Conservation (phyloP, 2,113 vertebrate genomes). For the Indri indri region DNA sequence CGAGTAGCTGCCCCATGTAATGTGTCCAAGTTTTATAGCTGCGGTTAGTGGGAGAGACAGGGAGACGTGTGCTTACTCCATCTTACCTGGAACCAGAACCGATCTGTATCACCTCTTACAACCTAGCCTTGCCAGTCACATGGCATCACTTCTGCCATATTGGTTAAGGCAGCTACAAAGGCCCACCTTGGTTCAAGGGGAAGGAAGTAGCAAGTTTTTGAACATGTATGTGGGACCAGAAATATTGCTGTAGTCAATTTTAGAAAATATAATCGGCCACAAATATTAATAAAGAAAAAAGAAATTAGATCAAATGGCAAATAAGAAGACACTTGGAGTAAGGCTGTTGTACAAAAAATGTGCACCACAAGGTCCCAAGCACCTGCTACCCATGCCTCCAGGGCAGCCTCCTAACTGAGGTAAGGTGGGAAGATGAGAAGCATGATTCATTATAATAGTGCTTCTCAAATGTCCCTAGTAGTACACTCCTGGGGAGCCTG, state of each 20-base stretch:
- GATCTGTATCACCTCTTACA: no score
- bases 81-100: background rate
- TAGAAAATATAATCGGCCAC: background rate
- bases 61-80: background rate
- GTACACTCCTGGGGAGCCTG: fast-evolving
- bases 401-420: background rate
- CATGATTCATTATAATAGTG: background rate
- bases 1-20: no score
- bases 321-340: background rate
- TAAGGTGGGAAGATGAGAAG: background rate
- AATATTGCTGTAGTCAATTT: background rate
- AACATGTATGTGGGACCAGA: background rate
- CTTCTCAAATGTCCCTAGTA: background rate
- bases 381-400: background rate
- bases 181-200: background rate
- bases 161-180: background rate
- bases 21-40: background rate
- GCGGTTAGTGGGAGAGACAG: no score
- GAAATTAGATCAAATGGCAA: background rate
- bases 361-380: background rate
- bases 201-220: background rate
- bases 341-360: background rate
- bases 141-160: background rate
- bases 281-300: background rate
- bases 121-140: background rate